These are phyloP conservation scores for Eurystomus glaucurus DNA, from an alignment of 2,797 vertebrate species.

Conservation along the genomic window DNA sequence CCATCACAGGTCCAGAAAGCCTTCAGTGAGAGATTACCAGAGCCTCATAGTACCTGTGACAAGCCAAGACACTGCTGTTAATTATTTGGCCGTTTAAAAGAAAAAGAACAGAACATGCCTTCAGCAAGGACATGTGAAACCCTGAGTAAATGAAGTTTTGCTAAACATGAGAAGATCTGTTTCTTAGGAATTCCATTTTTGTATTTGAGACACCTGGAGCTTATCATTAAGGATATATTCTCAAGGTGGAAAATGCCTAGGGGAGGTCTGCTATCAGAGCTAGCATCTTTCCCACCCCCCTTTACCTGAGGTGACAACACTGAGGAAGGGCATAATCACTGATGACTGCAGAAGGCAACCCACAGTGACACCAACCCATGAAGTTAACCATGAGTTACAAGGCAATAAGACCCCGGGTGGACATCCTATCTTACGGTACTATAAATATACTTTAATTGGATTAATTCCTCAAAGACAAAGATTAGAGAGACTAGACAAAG, in stretches of 20 bases:
- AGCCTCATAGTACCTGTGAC: neutral
- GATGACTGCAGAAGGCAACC: neutral
- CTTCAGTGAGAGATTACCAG: neutral
- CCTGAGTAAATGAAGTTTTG: neutral
- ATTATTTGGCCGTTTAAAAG: neutral
- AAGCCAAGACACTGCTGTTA: neutral
- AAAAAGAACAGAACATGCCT: neutral
- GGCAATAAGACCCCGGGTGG: neutral
- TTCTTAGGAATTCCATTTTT: neutral
- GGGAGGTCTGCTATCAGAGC: neutral
- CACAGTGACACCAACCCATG: neutral
- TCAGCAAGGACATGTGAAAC: neutral
- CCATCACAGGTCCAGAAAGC: neutral
- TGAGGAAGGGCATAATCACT: neutral
- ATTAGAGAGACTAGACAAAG: neutral
- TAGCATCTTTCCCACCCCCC: neutral
- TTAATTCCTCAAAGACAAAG: neutral
- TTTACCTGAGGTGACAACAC: neutral
- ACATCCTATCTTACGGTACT: neutral
- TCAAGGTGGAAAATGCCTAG: neutral
- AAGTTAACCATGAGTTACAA: neutral
- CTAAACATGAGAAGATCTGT: neutral
- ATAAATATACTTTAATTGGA: neutral
- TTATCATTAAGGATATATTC: neutral
- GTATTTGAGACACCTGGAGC: neutral